Conservation (phyloP, 1,140 invertebrate species). For the Trichonephila clavata region DNA sequence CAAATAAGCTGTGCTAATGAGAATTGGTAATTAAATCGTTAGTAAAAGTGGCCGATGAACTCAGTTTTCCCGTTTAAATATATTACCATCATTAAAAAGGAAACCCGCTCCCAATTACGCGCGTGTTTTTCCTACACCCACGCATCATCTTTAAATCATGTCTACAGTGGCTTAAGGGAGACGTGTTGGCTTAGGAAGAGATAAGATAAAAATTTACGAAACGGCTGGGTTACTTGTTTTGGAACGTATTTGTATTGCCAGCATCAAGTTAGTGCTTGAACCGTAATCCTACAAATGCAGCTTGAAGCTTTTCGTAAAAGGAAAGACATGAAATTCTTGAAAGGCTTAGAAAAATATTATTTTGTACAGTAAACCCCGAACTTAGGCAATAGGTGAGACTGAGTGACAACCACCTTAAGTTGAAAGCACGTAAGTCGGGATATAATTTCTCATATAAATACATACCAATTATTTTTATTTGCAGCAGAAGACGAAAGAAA, state of each 20-base stretch:
- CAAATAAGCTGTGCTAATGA: background rate
- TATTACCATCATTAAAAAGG: background rate
- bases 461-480: no score
- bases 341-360: no score
- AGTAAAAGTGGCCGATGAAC: background rate
- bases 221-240: background rate
- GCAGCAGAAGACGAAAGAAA: no score
- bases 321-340: no score
- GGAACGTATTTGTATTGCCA: background rate
- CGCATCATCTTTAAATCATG: background rate
- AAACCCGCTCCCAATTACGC: background rate
- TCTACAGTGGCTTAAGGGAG: background rate
- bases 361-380: no score
- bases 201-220: background rate
- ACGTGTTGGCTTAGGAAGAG: background rate
- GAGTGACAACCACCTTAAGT: no score
- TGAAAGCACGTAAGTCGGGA: no score
- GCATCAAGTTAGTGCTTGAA: background rate
- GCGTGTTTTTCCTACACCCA: background rate
- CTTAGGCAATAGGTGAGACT: no score
- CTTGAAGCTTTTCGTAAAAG: no score
- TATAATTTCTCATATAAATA: no score
- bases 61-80: background rate
- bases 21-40: background rate
- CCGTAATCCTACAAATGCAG: background rate